Conservation (phyloP, 2,113 vertebrate genomes). For the Mus pahari region DNA sequence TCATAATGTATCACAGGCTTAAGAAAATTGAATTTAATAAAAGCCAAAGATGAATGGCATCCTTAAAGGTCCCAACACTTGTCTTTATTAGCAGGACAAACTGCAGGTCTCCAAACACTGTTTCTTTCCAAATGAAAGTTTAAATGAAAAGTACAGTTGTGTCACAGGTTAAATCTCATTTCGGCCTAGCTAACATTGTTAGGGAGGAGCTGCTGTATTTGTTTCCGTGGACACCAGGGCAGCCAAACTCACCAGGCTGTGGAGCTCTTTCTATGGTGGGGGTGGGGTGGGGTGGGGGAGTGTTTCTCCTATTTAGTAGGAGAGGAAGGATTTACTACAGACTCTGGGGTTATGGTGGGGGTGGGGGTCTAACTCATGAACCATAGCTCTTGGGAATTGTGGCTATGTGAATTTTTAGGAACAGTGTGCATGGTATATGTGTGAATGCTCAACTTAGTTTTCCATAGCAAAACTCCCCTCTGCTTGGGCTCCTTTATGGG, state of each 20-base stretch:
- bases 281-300: neutral
- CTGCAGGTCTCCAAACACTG: constrained; percentile 89
- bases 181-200: constrained; percentile 87
- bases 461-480: neutral
- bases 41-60: constrained; percentile 92
- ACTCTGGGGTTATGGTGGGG: neutral
- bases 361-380: neutral
- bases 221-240: constrained; percentile 86
- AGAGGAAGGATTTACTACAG: constrained; percentile 17
- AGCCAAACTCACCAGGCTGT: constrained; percentile 84
- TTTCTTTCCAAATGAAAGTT: constrained; percentile 91
- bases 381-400: neutral
- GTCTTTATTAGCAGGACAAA: constrained; percentile 92
- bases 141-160: constrained; percentile 92
- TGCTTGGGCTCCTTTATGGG: neutral
- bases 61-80: constrained; percentile 93
- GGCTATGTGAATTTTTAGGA: constrained; percentile 11
- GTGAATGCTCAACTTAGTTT: constrained; percentile 10
- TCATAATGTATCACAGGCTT: constrained; percentile 91
- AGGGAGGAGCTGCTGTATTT: constrained; percentile 87
- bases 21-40: constrained; percentile 93
- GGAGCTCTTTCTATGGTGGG: constrained; percentile 35
- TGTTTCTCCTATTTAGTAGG: constrained; percentile 10
- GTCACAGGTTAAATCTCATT: constrained; percentile 92
- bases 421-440: neutral